Conservation (phyloP, 2,797 vertebrate genomes). For the Eulemur albifrons region DNA sequence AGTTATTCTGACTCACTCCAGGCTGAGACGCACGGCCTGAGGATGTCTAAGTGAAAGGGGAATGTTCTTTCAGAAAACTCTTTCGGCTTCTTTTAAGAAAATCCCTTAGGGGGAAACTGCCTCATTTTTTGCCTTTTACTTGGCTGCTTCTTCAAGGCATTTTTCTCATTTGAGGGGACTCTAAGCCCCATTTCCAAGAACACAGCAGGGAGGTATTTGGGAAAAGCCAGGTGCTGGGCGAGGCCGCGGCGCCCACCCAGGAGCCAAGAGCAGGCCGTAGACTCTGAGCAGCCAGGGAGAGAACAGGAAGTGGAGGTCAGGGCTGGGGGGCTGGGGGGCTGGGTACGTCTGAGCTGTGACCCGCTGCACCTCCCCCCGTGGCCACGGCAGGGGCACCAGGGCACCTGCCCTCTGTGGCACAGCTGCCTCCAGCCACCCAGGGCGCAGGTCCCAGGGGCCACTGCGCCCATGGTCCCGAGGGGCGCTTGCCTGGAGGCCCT, state of each 20-base stretch:
- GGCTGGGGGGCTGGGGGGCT: not conserved
- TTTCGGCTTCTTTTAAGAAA: not conserved
- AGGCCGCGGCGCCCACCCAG: not conserved
- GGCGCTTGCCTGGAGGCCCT: not conserved
- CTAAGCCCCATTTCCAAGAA: not conserved
- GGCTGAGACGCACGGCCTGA: fast-evolving
- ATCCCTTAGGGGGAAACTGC: not conserved
- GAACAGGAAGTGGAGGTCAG: not conserved
- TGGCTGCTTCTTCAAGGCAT: not conserved
- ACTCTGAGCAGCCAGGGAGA: fast-evolving
- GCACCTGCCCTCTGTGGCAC: not conserved
- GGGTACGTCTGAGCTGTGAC: not conserved
- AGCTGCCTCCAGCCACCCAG: not conserved
- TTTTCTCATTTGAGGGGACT: not conserved
- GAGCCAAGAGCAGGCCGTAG: fast-evolving
- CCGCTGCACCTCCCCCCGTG: fast-evolving
- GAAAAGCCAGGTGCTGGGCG: not conserved
- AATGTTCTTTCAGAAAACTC: fast-evolving
- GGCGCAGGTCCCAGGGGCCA: not conserved
- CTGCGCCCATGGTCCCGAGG: not conserved
- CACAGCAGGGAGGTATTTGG: not conserved
- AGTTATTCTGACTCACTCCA: fast-evolving
- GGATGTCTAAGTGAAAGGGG: fast-evolving
- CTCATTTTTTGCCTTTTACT: not conserved
- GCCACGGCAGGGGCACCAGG: not conserved